Conservation (phyloP, 2,113 vertebrate genomes). For the Phocoena phocoena region DNA sequence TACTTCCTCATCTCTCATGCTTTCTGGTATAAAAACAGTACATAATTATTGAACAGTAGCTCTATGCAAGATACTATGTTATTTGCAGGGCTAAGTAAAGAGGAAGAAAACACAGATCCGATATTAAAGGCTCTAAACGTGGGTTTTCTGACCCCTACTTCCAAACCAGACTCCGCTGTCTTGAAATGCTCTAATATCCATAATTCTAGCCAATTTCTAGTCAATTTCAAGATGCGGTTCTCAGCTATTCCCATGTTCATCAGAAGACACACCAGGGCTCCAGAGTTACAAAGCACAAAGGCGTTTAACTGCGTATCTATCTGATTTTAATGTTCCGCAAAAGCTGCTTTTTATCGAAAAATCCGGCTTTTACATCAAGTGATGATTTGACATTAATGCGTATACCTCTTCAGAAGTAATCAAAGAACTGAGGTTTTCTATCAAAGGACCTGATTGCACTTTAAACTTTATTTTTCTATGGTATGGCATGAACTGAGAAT, state of each 20-base stretch:
- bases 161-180: not conserved
- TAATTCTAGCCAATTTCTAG: slow-evolving; percentile 62
- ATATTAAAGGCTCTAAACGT: not conserved
- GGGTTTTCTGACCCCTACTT: not conserved
- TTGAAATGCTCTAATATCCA: slow-evolving; percentile 39
- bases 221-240: slow-evolving; percentile 48
- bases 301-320: slow-evolving; percentile 63
- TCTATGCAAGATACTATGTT: not conserved
- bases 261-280: slow-evolving; percentile 35
- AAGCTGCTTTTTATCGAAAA: slow-evolving; percentile 67
- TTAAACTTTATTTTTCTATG: slow-evolving; percentile 64
- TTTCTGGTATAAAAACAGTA: not conserved
- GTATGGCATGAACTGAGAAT: slow-evolving; percentile 45
- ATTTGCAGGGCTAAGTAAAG: not conserved
- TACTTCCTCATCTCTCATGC: not conserved
- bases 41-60: not conserved
- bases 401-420: slow-evolving; percentile 68
- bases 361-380: slow-evolving; percentile 58
- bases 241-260: slow-evolving; percentile 58
- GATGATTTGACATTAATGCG: slow-evolving; percentile 77
- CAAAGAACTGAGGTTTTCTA: slow-evolving; percentile 72
- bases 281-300: slow-evolving; percentile 56
- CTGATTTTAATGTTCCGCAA: slow-evolving; percentile 65
- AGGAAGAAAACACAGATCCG: not conserved
- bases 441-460: slow-evolving; percentile 72